Evolutionary conservation across 2,797 vertebrate species (phyloP).

Genomic region (Setipinna tenuifilis): DNA sequence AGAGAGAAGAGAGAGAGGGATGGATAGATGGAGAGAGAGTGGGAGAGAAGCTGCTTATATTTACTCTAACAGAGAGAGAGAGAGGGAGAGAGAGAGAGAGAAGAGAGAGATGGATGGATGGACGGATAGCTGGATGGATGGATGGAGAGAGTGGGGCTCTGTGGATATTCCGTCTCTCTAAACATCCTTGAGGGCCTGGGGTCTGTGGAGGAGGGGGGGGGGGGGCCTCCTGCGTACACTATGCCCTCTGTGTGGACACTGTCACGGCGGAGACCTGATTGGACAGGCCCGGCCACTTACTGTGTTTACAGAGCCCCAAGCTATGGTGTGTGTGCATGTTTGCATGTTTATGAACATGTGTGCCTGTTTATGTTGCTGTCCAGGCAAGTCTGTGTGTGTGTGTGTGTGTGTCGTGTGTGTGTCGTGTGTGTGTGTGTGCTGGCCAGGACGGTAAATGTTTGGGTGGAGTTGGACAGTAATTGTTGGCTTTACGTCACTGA

Average conservation of each 20-base stretch:
- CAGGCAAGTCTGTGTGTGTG: neutral
- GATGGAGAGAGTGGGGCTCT: neutral
- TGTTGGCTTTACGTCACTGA: neutral
- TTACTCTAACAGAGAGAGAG: constrained; percentile 28
- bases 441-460: neutral
- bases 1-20: no score
- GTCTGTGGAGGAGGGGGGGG: no score
- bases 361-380: neutral
- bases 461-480: neutral
- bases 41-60: constrained; percentile 45
- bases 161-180: constrained; percentile 9
- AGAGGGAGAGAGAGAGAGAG: no score
- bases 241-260: neutral
- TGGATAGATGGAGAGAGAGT: no score
- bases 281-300: neutral
- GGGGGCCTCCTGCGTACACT: neutral
- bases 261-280: neutral
- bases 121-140: neutral
- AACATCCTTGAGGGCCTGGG: constrained; percentile 4
- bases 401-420: neutral
- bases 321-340: neutral
- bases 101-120: neutral
- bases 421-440: neutral
- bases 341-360: neutral
- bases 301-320: neutral